Conservation (phyloP, 2,888 invertebrate species). For the Nomada ferruginata region DNA sequence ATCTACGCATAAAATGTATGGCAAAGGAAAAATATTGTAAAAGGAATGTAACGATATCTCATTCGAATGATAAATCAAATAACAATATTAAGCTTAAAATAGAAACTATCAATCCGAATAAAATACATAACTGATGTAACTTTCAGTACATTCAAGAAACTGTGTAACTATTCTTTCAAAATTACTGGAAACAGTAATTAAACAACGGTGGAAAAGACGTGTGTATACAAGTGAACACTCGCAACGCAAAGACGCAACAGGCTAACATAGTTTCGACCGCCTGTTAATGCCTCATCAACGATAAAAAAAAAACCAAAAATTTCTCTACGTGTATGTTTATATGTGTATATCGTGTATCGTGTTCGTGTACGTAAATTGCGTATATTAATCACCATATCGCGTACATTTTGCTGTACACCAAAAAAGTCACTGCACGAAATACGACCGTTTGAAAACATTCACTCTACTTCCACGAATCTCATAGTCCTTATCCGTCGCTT, state of each 20-base stretch:
- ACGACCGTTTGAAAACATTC: slow-evolving; percentile 72
- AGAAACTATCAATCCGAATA: no score
- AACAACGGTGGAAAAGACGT: no score
- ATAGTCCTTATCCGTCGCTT: slow-evolving; percentile 67
- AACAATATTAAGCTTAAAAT: no score
- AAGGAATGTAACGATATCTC: no score
- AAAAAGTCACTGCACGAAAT: slow-evolving; percentile 70
- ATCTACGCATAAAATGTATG: background rate
- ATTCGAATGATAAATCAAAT: background rate
- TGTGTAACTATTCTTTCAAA: no score
- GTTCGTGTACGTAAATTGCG: slow-evolving; percentile 19
- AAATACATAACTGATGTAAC: no score
- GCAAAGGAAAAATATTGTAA: background rate
- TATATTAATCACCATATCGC: slow-evolving; percentile 64
- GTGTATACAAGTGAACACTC: slow-evolving; percentile 21
- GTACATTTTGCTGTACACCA: slow-evolving; percentile 71
- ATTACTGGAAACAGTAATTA: no score
- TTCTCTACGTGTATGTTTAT: background rate
- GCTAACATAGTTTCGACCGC: slow-evolving; percentile 33
- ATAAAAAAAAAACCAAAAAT: background rate
- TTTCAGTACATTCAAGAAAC: no score
- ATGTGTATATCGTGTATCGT: background rate
- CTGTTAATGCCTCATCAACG: background rate
- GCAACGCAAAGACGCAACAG: slow-evolving; percentile 48
- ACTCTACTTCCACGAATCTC: slow-evolving; percentile 57